Evolutionary conservation across 2,797 vertebrate genomes (phyloP).

Genomic region (Girardinus metallicus): DNA sequence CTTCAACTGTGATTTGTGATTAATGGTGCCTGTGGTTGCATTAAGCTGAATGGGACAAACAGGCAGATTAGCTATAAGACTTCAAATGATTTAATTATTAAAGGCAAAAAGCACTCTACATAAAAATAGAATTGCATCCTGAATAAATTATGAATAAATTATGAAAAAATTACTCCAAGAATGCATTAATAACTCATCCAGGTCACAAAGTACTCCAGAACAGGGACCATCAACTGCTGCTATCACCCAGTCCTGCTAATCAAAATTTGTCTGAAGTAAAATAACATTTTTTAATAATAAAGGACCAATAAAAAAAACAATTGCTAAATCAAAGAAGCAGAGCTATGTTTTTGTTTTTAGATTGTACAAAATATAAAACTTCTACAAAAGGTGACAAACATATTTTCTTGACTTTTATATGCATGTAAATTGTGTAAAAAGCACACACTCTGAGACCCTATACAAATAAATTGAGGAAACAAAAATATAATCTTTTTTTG

Average conservation of each 20-base stretch:
- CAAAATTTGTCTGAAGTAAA: not conserved
- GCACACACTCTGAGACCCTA: not conserved
- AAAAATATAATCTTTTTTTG: not conserved
- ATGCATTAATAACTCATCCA: not conserved
- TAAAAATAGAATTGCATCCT: not conserved
- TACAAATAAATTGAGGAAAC: not conserved
- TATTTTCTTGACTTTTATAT: not conserved
- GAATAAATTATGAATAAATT: not conserved
- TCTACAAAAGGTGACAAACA: not conserved
- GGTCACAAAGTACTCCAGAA: not conserved
- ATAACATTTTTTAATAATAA: not conserved
- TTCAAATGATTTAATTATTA: not conserved
- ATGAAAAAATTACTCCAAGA: not conserved
- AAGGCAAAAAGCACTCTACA: not conserved
- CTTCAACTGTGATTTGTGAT: not conserved
- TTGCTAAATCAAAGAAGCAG: not conserved
- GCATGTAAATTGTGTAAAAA: not conserved
- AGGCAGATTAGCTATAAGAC: not conserved
- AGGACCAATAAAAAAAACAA: not conserved
- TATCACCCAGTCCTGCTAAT: not conserved
- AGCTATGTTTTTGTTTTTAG: not conserved
- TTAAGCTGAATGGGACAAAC: not conserved
- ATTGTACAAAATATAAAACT: not conserved
- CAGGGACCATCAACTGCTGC: not conserved
- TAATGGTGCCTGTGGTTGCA: not conserved